These are phyloP conservation scores for Slavum lentiscoides DNA, from an alignment of 2,888 invertebrate species.

Conservation along the genomic window DNA sequence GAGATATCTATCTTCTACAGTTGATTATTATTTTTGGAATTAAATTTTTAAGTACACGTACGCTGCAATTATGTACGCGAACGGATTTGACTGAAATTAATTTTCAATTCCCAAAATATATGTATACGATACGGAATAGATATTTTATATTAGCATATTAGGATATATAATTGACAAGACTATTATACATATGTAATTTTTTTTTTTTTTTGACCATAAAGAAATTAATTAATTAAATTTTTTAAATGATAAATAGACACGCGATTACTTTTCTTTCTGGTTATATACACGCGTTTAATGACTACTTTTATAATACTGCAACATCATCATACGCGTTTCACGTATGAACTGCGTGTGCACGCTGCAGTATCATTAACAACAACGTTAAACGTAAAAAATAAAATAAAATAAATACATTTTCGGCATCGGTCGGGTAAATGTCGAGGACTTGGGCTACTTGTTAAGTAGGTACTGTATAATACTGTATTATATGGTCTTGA, in stretches of 20 bases:
- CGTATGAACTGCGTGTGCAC: no score
- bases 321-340: no score
- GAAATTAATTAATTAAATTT: background rate
- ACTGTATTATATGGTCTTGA: no score
- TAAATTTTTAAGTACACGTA: background rate
- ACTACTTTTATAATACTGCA: background rate
- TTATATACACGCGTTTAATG: background rate
- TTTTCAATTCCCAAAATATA: background rate
- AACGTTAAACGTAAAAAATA: no score
- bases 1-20: background rate
- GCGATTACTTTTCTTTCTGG: background rate
- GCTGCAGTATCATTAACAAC: no score
- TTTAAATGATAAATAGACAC: background rate
- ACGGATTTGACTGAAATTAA: conserved; percentile 5
- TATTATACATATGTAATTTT: background rate
- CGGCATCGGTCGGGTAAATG: no score
- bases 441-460: no score
- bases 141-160: background rate
- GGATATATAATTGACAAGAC: background rate
- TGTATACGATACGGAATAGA: background rate
- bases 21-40: background rate
- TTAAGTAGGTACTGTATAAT: no score
- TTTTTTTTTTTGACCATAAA: background rate
- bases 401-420: no score
- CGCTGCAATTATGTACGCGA: background rate